A percentile compares a stretch with the other conserved stretches of the same genome.
Evolutionary conservation across 2,113 vertebrate species (phyloP).

Genomic region (Cromileptes altivelis): DNA sequence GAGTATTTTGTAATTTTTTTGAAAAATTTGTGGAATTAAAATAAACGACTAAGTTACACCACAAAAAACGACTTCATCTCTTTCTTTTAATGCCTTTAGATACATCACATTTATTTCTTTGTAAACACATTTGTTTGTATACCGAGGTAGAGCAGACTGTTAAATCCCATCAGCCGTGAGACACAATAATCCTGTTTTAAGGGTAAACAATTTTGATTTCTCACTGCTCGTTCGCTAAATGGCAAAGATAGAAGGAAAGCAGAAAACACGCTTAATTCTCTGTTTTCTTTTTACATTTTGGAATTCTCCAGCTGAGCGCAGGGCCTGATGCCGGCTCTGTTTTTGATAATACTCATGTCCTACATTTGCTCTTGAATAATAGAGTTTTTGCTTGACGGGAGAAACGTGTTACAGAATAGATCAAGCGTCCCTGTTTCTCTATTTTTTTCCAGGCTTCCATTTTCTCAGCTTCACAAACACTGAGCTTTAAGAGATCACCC

Average conservation of each 20-base stretch:
- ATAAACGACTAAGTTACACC: constrained; percentile 99
- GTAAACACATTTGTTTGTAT: constrained; percentile 20
- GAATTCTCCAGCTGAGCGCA: constrained; percentile 55
- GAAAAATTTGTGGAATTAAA: constrained; percentile 99
- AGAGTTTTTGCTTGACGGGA: constrained; percentile 23
- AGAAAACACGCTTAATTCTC: constrained; percentile 28
- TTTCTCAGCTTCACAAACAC: constrained; percentile 60
- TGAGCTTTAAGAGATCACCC: constrained; percentile 53
- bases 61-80: constrained; percentile 75
- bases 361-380: constrained; percentile 53
- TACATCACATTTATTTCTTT: background rate
- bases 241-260: background rate
- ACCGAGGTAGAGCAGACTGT: background rate
- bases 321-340: constrained; percentile 13
- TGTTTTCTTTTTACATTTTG: constrained; percentile 13
- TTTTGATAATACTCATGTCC: constrained; percentile 48
- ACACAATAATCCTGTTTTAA: constrained; percentile 45
- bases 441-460: constrained; percentile 36
- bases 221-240: background rate
- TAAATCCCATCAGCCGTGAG: constrained; percentile 26
- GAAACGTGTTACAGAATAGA: constrained; percentile 24
- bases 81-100: background rate
- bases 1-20: constrained; percentile 99
- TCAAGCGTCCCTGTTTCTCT: constrained; percentile 17
- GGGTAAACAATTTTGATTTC: constrained; percentile 31